A percentile compares a stretch with the other conserved stretches of the same genome.
These are phyloP conservation scores for Xanthia togata DNA, from an alignment of 2,888 invertebrate species.

Conservation along the genomic window DNA sequence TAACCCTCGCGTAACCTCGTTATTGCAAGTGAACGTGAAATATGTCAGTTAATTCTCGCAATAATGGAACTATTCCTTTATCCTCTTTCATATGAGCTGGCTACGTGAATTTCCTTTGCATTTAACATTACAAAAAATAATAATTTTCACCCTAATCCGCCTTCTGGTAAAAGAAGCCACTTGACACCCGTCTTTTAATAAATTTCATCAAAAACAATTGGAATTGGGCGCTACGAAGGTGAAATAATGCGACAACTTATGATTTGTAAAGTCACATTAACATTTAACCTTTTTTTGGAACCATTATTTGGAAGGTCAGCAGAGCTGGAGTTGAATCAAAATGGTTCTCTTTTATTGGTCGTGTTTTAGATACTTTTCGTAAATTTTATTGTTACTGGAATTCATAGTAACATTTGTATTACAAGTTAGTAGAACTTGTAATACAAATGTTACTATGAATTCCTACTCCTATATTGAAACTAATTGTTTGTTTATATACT, in stretches of 20 bases:
- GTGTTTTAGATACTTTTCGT: slow-evolving; percentile 17
- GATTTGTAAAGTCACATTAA: slow-evolving; percentile 55
- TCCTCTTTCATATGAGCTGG: slow-evolving; percentile 3
- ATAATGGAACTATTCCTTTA: slow-evolving; percentile 23
- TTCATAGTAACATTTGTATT: no score
- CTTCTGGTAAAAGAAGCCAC: slow-evolving; percentile 14
- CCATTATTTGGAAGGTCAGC: slow-evolving; percentile 33
- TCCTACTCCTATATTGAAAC: not conserved
- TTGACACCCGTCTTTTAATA: slow-evolving; percentile 30
- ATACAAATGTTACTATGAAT: not conserved
- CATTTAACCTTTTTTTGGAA: slow-evolving; percentile 57
- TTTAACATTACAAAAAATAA: not conserved
- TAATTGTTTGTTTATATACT: not conserved
- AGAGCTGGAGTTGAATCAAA: slow-evolving; percentile 35
- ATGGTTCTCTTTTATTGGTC: slow-evolving; percentile 34
- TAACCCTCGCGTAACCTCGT: slow-evolving; percentile 70
- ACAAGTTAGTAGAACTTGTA: no score
- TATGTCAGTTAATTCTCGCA: slow-evolving; percentile 32
- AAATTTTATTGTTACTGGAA: not conserved
- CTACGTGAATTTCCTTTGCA: slow-evolving; percentile 5
- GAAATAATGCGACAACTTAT: slow-evolving; percentile 55
- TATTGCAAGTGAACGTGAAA: slow-evolving; percentile 43
- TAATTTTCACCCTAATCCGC: not conserved
- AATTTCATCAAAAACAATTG: slow-evolving; percentile 52
- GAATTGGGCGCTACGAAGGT: slow-evolving; percentile 41